Conservation (phyloP, 2,888 invertebrate genomes). For the Acanthosepion esculentum region DNA sequence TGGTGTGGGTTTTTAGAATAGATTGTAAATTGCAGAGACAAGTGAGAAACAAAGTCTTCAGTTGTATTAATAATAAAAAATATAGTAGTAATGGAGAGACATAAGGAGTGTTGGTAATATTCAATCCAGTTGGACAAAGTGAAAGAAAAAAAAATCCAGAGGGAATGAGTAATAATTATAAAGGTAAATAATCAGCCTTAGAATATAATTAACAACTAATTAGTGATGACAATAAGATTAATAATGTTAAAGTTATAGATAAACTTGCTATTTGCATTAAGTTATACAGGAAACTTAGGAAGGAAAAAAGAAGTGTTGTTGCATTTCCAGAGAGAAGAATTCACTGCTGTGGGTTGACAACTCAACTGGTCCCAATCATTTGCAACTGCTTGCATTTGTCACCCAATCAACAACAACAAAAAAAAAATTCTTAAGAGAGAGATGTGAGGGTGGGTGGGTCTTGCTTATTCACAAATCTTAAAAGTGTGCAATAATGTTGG, state of each 20-base stretch:
- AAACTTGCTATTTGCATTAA: neutral
- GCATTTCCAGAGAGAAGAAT: neutral
- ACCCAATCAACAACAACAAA: neutral
- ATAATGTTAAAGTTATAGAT: neutral
- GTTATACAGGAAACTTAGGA: neutral
- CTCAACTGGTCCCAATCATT: constrained; percentile 5
- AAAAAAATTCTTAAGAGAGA: neutral
- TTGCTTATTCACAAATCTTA: neutral
- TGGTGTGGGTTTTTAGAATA: no score
- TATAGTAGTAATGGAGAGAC: no score
- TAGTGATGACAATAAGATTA: neutral
- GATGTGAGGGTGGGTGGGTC: neutral
- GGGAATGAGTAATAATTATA: neutral
- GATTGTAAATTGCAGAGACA: no score
- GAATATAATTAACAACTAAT: neutral
- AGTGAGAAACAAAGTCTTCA: no score
- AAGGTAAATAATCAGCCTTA: neutral
- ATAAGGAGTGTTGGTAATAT: no score
- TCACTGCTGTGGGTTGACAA: neutral
- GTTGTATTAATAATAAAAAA: no score
- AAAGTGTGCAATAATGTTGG: neutral
- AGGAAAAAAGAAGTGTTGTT: neutral
- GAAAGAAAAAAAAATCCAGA: neutral
- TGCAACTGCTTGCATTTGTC: neutral
- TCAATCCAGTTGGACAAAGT: neutral